Percentiles rank a stretch among this genome's conserved stretches.
Conservation (phyloP, 2,888 invertebrate species). For the Hydrotaea diabolus region DNA sequence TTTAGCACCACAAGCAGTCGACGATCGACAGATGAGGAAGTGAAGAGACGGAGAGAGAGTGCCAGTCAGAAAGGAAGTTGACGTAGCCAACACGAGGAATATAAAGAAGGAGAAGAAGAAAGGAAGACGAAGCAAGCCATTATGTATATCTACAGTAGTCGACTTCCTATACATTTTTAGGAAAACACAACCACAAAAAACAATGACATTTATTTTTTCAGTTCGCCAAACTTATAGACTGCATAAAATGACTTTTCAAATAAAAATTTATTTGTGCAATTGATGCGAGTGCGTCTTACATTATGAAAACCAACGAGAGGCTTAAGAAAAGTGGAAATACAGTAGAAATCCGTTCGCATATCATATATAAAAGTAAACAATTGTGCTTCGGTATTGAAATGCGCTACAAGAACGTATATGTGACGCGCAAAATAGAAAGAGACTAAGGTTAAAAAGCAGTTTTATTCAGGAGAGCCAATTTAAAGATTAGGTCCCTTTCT, state of each 20-base stretch:
- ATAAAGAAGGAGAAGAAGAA: neutral
- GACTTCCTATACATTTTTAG: conserved; percentile 37
- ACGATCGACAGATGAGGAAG: conserved; percentile 1
- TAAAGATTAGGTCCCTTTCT: no score
- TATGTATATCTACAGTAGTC: conserved; percentile 30
- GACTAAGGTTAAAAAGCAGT: no score
- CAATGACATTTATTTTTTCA: conserved; percentile 38
- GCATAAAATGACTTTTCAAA: conserved; percentile 42
- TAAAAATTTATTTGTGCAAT: conserved; percentile 40
- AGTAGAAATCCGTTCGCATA: no score
- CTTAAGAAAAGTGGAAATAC: no score
- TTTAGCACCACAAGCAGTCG: conserved; percentile 6
- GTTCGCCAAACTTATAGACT: conserved; percentile 42
- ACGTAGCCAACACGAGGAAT: conserved; percentile 11
- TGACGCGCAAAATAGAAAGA: no score
- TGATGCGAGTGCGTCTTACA: neutral
- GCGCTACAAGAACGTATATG: no score
- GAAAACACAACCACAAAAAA: conserved; percentile 30
- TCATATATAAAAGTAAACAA: no score
- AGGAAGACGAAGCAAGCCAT: conserved; percentile 25
- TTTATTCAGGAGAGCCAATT: no score
- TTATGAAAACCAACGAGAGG: no score
- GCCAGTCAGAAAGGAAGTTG: conserved; percentile 30
- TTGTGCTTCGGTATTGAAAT: no score
- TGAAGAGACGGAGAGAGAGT: neutral